These are phyloP conservation scores for Epirrhoe alternata DNA, from an alignment of 2,888 invertebrate species.

Conservation along the genomic window DNA sequence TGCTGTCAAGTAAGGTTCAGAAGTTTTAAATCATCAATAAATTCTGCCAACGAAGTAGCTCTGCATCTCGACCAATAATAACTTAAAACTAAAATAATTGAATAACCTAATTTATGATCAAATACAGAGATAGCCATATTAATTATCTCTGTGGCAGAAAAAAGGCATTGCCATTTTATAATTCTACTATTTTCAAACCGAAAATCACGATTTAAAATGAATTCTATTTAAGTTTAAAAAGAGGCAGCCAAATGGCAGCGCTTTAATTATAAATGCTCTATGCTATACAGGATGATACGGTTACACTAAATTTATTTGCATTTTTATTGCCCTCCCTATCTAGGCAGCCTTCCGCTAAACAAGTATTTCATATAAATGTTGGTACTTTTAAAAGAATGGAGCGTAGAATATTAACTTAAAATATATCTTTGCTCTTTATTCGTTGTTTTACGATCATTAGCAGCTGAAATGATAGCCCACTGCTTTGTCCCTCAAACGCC, in stretches of 20 bases:
- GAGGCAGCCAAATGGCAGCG: slow-evolving; percentile 16
- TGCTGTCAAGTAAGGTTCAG: no score
- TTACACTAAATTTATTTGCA: slow-evolving; percentile 3
- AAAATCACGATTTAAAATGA: slow-evolving; percentile 4
- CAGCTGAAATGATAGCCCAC: no score
- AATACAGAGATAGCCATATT: background rate
- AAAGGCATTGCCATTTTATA: slow-evolving; percentile 35
- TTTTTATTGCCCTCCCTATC: background rate
- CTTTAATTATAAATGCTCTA: slow-evolving; percentile 14
- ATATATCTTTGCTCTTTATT: background rate
- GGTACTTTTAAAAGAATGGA: background rate
- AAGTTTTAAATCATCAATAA: no score
- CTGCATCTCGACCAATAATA: no score
- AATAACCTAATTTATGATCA: background rate
- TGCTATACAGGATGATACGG: slow-evolving; percentile 12
- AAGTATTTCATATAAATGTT: background rate
- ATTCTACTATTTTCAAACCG: background rate
- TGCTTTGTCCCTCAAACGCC: no score
- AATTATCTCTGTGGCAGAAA: background rate
- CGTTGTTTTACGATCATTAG: no score
- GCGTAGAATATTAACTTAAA: background rate
- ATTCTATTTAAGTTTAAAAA: background rate
- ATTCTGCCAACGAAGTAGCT: no score
- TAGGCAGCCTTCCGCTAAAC: background rate
- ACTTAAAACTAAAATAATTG: no score